A percentile compares a stretch with the other conserved stretches of the same genome.
Conservation (phyloP, 1,140 invertebrate species). For the Neodiprion virginianus region DNA sequence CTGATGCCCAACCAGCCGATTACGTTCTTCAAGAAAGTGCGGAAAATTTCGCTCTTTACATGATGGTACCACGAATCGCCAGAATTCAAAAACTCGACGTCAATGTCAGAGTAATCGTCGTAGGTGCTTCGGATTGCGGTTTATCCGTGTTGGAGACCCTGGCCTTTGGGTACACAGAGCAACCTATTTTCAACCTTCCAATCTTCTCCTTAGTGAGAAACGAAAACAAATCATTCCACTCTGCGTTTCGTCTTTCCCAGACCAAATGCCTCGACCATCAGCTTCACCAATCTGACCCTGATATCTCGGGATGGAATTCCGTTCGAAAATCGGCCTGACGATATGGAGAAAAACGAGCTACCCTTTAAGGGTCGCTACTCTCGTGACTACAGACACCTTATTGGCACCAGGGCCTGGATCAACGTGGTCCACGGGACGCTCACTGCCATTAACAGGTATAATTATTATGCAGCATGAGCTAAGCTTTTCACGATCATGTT, state of each 20-base stretch:
- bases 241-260: slow-evolving; percentile 19
- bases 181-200: neutral
- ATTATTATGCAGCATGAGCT: neutral
- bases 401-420: slow-evolving; percentile 62
- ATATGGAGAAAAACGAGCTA: slow-evolving; percentile 56
- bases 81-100: slow-evolving; percentile 56
- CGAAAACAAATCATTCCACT: slow-evolving; percentile 1
- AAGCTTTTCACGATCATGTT: neutral
- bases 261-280: slow-evolving; percentile 40
- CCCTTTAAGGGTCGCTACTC: slow-evolving; percentile 61
- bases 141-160: slow-evolving; percentile 73
- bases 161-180: slow-evolving; percentile 64
- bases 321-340: slow-evolving; percentile 55
- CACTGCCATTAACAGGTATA: slow-evolving; percentile 64
- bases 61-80: slow-evolving; percentile 57
- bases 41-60: slow-evolving; percentile 55
- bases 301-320: slow-evolving; percentile 72
- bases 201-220: too few relatives aligned
- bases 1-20: slow-evolving; percentile 17
- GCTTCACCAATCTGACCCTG: slow-evolving; percentile 68
- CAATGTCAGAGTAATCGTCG: slow-evolving; percentile 74
- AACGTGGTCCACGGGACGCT: slow-evolving; percentile 65
- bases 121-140: slow-evolving; percentile 75
- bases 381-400: slow-evolving; percentile 58
- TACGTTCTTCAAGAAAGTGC: neutral